phyloP scores from a whole-genome alignment of 2,797 vertebrate species.

The Phataginus tetradactyla region DNA sequence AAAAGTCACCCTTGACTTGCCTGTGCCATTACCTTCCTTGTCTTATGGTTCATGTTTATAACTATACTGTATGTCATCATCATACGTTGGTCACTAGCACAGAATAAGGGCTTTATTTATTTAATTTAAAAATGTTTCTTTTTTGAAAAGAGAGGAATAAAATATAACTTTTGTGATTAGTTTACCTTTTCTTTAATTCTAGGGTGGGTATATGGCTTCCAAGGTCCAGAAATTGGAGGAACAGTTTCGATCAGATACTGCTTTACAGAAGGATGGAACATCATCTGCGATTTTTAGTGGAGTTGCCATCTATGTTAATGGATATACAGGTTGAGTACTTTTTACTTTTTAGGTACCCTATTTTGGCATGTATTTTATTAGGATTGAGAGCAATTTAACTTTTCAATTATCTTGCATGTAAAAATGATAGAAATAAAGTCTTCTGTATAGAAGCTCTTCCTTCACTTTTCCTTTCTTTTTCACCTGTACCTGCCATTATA shows the following conservation, averaged over 20 bases:
- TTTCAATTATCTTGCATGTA: not conserved
- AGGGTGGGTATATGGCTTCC: constrained; percentile 98
- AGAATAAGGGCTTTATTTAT: not conserved
- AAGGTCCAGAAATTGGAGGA: constrained; percentile 96
- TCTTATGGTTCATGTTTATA: not conserved
- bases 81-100: not conserved
- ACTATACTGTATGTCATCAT: not conserved
- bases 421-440: constrained; percentile 15
- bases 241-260: constrained; percentile 94
- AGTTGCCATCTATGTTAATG: constrained; percentile 97
- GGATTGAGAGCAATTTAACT: constrained; percentile 24
- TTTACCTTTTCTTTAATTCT: constrained; percentile 72
- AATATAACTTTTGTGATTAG: not conserved
- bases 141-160: not conserved
- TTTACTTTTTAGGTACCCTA: not conserved
- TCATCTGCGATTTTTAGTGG: constrained; percentile 94
- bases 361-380: constrained; percentile 34
- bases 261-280: constrained; percentile 91
- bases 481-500: not conserved
- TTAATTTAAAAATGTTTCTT: not conserved
- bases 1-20: not conserved
- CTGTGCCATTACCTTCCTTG: not conserved
- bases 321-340: constrained; percentile 93
- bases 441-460: not conserved
- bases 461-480: not conserved